These are phyloP conservation scores for Conistra vaccinii DNA, from an alignment of 2,888 invertebrate species.

Conservation along the genomic window DNA sequence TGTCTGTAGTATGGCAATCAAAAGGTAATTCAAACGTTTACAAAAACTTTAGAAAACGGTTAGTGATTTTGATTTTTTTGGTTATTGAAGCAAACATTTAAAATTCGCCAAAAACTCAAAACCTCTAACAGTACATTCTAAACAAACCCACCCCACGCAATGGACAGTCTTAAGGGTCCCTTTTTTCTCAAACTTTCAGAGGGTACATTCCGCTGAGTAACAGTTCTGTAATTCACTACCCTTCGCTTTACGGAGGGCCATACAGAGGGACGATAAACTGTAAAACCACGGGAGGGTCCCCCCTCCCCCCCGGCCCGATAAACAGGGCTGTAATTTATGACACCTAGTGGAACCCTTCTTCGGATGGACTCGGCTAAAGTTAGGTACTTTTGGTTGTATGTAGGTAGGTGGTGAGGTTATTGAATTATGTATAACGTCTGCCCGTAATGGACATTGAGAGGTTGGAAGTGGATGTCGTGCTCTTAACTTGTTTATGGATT, in stretches of 20 bases:
- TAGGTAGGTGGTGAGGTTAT: slow-evolving; percentile 56
- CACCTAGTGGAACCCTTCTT: slow-evolving; percentile 83
- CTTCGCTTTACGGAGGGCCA: slow-evolving; percentile 80
- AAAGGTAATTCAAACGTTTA: too few relatives aligned
- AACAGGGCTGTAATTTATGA: slow-evolving; percentile 90
- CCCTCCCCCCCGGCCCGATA: slow-evolving; percentile 84
- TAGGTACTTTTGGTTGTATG: slow-evolving; percentile 61
- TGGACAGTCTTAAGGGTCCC: slow-evolving; percentile 70
- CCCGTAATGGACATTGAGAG: slow-evolving; percentile 64
- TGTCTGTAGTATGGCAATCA: too few relatives aligned
- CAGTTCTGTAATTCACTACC: slow-evolving; percentile 84
- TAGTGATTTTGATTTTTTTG: too few relatives aligned
- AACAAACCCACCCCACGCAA: slow-evolving; percentile 57
- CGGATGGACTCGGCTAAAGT: slow-evolving; percentile 74
- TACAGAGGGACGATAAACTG: slow-evolving; percentile 88
- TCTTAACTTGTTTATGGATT: slow-evolving; percentile 50
- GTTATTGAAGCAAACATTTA: background rate
- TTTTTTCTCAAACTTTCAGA: slow-evolving; percentile 73
- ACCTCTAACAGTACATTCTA: background rate
- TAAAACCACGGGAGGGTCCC: slow-evolving; percentile 88
- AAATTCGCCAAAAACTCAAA: slow-evolving; percentile 7
- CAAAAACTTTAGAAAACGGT: too few relatives aligned
- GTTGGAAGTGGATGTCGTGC: slow-evolving; percentile 45
- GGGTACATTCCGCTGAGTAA: slow-evolving; percentile 86
- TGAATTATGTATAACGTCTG: slow-evolving; percentile 66